Percentiles rank a stretch among this genome's conserved stretches.
Evolutionary conservation across 2,888 invertebrate genomes (phyloP).

Genomic region (Acanthacorydalis orientalis): DNA sequence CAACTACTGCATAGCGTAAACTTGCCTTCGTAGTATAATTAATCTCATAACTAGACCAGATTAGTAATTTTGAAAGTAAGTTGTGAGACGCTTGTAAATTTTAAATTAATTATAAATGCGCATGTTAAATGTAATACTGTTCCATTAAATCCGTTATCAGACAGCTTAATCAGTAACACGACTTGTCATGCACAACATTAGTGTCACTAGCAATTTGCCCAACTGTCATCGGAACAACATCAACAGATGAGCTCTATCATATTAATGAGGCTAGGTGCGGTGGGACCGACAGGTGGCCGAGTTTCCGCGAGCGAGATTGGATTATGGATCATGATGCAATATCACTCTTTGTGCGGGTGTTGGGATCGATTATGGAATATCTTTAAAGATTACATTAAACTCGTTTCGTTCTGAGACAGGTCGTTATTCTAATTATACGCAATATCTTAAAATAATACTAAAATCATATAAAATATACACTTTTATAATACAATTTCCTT

Average conservation of each 20-base stretch:
- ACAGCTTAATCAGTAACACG: constrained; percentile 25
- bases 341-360: constrained; percentile 6
- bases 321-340: constrained; percentile 8
- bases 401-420: too few species aligned
- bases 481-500: too few species aligned
- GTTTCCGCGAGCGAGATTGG: constrained; percentile 3
- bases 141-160: constrained; percentile 27
- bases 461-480: too few species aligned
- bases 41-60: neutral
- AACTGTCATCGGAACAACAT: constrained; percentile 1
- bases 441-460: too few species aligned
- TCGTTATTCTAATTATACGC: too few species aligned
- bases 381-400: too few species aligned
- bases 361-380: constrained; percentile 3
- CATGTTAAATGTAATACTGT: constrained; percentile 20
- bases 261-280: constrained; percentile 12
- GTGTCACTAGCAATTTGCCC: constrained; percentile 17
- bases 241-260: constrained; percentile 1
- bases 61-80: constrained; percentile 2
- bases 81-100: neutral
- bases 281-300: constrained; percentile 7
- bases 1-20: too few species aligned
- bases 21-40: neutral
- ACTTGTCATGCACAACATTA: constrained; percentile 27
- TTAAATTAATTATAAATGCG: constrained; percentile 11